Conservation (phyloP, 2,797 vertebrate genomes). For the Champsocephalus esox region DNA sequence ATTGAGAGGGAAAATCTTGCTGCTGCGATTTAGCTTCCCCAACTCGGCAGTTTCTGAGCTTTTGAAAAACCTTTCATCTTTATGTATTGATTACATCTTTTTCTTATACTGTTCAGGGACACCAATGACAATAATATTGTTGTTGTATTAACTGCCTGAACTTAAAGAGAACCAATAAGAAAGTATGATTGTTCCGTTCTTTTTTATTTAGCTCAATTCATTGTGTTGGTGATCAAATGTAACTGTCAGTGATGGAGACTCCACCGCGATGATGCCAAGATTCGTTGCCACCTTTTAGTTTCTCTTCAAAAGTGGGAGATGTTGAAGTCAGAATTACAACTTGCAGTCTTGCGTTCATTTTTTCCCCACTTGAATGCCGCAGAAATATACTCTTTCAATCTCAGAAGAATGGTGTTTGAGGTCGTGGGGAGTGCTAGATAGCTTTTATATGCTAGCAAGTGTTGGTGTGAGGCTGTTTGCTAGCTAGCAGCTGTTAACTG, state of each 20-base stretch:
- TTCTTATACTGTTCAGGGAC: constrained; percentile 14
- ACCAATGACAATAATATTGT: neutral
- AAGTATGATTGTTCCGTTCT: neutral
- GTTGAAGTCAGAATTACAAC: neutral
- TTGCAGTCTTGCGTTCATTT: neutral
- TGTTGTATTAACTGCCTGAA: neutral
- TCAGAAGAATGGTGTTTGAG: neutral
- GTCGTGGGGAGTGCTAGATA: neutral
- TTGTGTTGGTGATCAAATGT: neutral
- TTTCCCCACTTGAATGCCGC: neutral
- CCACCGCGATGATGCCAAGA: neutral
- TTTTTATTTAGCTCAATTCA: neutral
- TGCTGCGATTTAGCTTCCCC: neutral
- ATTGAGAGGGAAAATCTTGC: neutral
- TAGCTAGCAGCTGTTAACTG: constrained; percentile 4
- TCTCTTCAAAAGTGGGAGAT: neutral
- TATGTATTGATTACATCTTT: constrained; percentile 28
- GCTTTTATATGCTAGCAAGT: constrained; percentile 7
- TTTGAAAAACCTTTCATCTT: constrained; percentile 40
- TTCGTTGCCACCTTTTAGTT: neutral
- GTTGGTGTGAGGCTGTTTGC: neutral
- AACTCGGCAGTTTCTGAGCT: constrained; percentile 7
- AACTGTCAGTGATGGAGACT: neutral
- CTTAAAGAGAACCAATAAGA: neutral
- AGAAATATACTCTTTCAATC: neutral